These are phyloP conservation scores for Condylostylus longicornis DNA, from an alignment of 1,140 invertebrate species.

Conservation along the genomic window DNA sequence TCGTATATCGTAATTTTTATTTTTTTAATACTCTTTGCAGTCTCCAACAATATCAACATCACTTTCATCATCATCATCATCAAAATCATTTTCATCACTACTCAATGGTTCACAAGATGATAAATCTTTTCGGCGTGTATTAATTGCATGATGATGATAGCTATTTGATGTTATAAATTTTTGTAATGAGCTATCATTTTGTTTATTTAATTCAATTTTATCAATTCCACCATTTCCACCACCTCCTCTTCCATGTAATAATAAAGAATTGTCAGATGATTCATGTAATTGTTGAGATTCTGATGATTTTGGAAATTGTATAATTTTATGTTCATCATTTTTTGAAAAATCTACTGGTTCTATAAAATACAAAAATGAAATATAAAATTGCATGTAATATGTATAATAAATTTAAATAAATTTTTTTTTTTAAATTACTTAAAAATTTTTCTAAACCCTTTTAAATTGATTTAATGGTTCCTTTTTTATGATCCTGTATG, in stretches of 20 bases:
- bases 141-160: not conserved
- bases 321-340: too few relatives aligned
- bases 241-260: not conserved
- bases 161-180: not conserved
- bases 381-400: too few relatives aligned
- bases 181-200: constrained; percentile 5
- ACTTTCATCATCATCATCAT: constrained; percentile 27
- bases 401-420: too few relatives aligned
- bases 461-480: too few relatives aligned
- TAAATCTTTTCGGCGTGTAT: constrained; percentile 16
- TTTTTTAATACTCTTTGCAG: constrained; percentile 26
- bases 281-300: too few relatives aligned
- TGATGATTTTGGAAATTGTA: too few relatives aligned
- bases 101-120: constrained; percentile 16
- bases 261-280: not conserved
- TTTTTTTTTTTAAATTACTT: too few relatives aligned
- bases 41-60: constrained; percentile 32
- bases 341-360: too few relatives aligned
- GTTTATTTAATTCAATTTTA: constrained; percentile 11
- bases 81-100: constrained; percentile 21
- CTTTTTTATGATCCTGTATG: too few relatives aligned
- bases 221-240: constrained; percentile 13
- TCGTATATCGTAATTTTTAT: too few relatives aligned
- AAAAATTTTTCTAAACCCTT: too few relatives aligned
- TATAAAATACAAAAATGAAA: too few relatives aligned